A percentile compares a stretch with the other conserved stretches of the same genome.
These are phyloP conservation scores for Acinonyx jubatus DNA, from an alignment of 2,113 vertebrate genomes.

Conservation along the genomic window DNA sequence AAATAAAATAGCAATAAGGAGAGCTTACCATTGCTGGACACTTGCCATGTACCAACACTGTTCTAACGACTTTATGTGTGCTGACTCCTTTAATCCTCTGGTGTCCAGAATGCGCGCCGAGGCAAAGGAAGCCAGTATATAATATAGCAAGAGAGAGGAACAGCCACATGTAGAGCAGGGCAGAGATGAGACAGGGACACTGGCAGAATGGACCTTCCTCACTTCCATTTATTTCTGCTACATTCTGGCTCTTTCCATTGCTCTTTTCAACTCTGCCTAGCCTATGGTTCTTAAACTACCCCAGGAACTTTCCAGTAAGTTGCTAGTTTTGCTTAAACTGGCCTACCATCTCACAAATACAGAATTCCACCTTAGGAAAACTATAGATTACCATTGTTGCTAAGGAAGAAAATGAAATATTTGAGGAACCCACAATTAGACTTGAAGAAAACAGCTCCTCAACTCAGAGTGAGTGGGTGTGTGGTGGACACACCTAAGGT, in stretches of 20 bases:
- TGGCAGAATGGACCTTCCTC: not conserved
- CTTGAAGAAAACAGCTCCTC: not conserved
- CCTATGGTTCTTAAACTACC: not conserved
- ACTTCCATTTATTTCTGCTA: too few relatives aligned
- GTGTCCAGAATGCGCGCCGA: not conserved
- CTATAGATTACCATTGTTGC: not conserved
- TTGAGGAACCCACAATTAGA: not conserved
- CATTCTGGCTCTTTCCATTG: not conserved
- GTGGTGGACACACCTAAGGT: too few relatives aligned
- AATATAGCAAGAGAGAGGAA: not conserved
- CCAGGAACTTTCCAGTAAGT: not conserved
- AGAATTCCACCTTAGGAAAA: not conserved
- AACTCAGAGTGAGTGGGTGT: not conserved
- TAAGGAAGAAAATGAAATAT: not conserved
- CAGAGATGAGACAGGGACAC: too few relatives aligned
- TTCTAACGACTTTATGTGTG: not conserved
- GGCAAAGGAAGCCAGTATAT: not conserved
- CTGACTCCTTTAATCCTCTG: not conserved
- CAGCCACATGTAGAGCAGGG: accelerated
- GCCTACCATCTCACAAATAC: not conserved
- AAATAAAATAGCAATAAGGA: not conserved
- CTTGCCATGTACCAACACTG: not conserved
- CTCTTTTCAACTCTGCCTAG: not conserved
- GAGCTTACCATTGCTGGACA: not conserved
- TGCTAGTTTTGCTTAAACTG: not conserved